Percentiles rank a stretch among this genome's conserved stretches.
These are phyloP conservation scores for Neosilurus mollespiculum DNA, from an alignment of 2,797 vertebrate species.

Conservation along the genomic window DNA sequence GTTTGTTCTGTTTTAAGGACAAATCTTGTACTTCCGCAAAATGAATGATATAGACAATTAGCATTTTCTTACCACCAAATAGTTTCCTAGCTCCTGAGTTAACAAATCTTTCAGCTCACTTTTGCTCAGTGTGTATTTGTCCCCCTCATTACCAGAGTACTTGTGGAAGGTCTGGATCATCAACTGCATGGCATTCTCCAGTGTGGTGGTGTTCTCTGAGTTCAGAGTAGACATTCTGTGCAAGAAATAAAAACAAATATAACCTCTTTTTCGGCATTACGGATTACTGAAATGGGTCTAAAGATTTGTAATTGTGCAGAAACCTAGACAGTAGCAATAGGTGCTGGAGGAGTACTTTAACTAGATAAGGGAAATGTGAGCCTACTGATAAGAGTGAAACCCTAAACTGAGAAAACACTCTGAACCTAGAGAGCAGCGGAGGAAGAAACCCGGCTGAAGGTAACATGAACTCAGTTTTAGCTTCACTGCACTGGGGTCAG, in stretches of 20 bases:
- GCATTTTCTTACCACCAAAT: slow-evolving; percentile 72
- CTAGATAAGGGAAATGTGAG: slow-evolving; percentile 59
- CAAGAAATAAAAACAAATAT: not conserved
- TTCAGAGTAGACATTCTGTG: slow-evolving; percentile 73
- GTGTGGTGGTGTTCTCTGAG: slow-evolving; percentile 71
- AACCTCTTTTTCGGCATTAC: not conserved
- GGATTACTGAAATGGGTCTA: slow-evolving; percentile 16
- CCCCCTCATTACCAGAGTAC: slow-evolving; percentile 79
- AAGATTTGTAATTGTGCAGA: slow-evolving; percentile 11
- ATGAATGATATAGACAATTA: not conserved
- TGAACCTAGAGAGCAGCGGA: slow-evolving; percentile 46
- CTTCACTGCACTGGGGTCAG: slow-evolving; percentile 48
- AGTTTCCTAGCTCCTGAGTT: slow-evolving; percentile 73
- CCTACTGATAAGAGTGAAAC: slow-evolving; percentile 70
- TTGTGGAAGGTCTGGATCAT: slow-evolving; percentile 82
- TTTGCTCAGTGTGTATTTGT: slow-evolving; percentile 78
- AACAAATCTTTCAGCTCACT: slow-evolving; percentile 79
- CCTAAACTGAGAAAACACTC: slow-evolving; percentile 60
- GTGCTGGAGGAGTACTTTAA: slow-evolving; percentile 9
- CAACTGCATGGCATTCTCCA: slow-evolving; percentile 81
- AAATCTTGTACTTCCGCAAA: not conserved
- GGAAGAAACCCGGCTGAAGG: slow-evolving; percentile 52
- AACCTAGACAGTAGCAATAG: not conserved
- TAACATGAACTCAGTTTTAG: slow-evolving; percentile 63
- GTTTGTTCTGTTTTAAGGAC: not conserved